Conservation (phyloP, 2,113 vertebrate species). For the Hydrolagus affinis region DNA sequence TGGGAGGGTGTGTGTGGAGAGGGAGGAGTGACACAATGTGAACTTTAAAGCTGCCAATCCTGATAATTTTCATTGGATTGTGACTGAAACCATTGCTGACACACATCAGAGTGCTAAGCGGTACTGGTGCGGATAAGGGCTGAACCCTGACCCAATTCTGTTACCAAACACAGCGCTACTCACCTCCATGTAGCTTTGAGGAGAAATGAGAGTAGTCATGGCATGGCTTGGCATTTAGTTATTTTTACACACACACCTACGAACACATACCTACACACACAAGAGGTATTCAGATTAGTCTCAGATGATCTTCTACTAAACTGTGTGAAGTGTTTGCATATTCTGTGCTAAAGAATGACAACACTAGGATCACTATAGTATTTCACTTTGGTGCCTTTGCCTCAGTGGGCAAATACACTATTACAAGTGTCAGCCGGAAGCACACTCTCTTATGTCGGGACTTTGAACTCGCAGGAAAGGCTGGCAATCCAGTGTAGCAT, state of each 20-base stretch:
- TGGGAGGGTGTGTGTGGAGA: too few species aligned
- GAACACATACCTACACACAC: slow-evolving; percentile 41
- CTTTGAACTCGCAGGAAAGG: too few species aligned
- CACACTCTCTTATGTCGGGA: too few species aligned
- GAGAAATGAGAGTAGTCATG: background rate
- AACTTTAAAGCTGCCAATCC: slow-evolving; percentile 1
- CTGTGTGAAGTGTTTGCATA: background rate
- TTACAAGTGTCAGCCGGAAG: too few species aligned
- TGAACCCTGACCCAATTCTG: slow-evolving; percentile 27
- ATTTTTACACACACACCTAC: slow-evolving; percentile 46
- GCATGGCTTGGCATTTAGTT: slow-evolving; percentile 39
- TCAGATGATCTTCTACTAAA: slow-evolving; percentile 9
- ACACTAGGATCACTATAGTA: background rate
- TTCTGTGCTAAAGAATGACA: background rate
- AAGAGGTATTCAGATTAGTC: slow-evolving; percentile 7
- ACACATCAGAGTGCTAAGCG: background rate
- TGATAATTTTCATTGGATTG: background rate
- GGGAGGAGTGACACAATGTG: too few species aligned
- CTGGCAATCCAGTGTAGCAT: too few species aligned
- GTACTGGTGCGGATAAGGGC: background rate
- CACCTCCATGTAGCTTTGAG: background rate
- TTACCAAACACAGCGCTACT: background rate
- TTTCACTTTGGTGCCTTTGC: background rate
- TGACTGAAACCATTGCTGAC: background rate
- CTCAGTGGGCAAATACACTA: background rate